These are phyloP conservation scores for Taurulus bubalis DNA, from an alignment of 2,113 vertebrate species.

Conservation along the genomic window DNA sequence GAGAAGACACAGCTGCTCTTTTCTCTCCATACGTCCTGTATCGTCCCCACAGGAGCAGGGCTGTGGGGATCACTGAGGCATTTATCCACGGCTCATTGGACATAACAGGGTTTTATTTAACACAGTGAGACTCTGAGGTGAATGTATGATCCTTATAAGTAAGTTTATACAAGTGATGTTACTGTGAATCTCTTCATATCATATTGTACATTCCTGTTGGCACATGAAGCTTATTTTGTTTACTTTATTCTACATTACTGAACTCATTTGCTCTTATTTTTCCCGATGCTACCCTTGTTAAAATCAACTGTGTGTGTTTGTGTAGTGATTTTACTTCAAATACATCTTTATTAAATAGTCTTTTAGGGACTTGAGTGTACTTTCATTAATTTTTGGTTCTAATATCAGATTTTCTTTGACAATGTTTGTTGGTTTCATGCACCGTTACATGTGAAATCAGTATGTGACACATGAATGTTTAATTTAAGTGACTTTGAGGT, in stretches of 20 bases:
- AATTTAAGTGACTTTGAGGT: background rate
- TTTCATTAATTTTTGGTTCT: background rate
- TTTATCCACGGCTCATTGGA: background rate
- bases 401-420: background rate
- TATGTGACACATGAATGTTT: background rate
- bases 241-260: background rate
- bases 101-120: background rate
- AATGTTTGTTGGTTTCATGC: background rate
- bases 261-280: background rate
- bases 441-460: background rate
- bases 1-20: constrained; percentile 73
- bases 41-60: too few species aligned
- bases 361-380: background rate
- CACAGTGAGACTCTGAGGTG: background rate
- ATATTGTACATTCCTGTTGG: background rate
- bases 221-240: background rate
- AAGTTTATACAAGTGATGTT: background rate
- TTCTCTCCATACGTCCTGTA: background rate
- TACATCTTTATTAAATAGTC: background rate
- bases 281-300: background rate
- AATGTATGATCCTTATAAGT: background rate
- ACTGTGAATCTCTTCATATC: background rate
- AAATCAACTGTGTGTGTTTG: background rate
- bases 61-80: background rate
- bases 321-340: background rate